Conservation (phyloP, 2,888 invertebrate species). For the Eupeodes latifasciatus region DNA sequence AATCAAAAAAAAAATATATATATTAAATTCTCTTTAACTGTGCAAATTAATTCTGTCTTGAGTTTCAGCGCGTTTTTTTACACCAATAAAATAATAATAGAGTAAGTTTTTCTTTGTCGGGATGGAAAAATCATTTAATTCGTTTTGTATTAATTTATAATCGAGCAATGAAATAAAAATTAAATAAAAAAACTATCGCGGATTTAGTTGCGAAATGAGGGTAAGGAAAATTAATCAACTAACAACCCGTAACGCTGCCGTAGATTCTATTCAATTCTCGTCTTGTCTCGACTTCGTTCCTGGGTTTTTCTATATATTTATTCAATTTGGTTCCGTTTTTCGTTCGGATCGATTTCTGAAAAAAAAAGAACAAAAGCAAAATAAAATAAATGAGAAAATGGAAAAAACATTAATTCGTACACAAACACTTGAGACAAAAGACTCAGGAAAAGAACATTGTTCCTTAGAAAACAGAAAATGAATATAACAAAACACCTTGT, state of each 20-base stretch:
- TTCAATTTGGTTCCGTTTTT: conserved; percentile 71
- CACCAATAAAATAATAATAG: too few relatives aligned
- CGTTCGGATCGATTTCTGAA: conserved; percentile 74
- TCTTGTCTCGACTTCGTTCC: conserved; percentile 35
- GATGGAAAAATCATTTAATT: conserved; percentile 55
- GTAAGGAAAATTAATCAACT: conserved; percentile 16
- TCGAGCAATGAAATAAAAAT: not conserved
- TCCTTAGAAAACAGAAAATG: not conserved
- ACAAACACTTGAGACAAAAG: conserved; percentile 41
- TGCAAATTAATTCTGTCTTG: conserved; percentile 59
- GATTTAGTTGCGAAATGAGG: conserved; percentile 21
- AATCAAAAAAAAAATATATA: conserved; percentile 13
- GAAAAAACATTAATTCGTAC: conserved; percentile 24
- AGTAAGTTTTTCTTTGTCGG: not conserved
- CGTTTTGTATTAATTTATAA: conserved; percentile 40
- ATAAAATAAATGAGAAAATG: conserved; percentile 26
- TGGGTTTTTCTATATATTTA: conserved; percentile 18
- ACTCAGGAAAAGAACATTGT: conserved; percentile 20
- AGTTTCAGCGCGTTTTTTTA: not conserved
- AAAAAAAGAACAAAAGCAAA: conserved; percentile 39
- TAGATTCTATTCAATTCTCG: conserved; percentile 40
- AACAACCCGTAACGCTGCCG: conserved; percentile 26
- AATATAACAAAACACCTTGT: conserved; percentile 42
- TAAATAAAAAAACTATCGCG: conserved; percentile 18
- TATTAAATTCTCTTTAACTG: conserved; percentile 28